phyloP scores from a whole-genome alignment of 2,888 invertebrate species.

The Drosophila demipolita region DNA sequence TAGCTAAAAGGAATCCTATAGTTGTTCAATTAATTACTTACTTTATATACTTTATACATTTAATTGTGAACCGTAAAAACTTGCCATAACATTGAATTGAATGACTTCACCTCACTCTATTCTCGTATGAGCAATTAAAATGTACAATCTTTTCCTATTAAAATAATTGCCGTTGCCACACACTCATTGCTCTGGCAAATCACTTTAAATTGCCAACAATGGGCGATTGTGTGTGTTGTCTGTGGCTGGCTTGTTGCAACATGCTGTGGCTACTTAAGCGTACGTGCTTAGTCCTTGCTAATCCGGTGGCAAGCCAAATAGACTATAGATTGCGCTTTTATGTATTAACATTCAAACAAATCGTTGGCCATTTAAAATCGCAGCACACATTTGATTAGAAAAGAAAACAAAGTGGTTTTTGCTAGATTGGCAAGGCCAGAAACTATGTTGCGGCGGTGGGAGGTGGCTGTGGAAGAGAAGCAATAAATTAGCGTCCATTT shows the following conservation, averaged over 20 bases:
- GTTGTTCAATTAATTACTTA: neutral
- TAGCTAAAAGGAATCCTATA: neutral
- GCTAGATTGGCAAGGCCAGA: slow-evolving; percentile 48
- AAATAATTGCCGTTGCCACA: neutral
- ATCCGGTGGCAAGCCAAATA: slow-evolving; percentile 54
- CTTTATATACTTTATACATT: neutral
- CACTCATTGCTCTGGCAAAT: slow-evolving; percentile 5
- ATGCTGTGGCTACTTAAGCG: slow-evolving; percentile 53
- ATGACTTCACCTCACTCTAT: neutral
- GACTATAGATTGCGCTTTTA: slow-evolving; percentile 75
- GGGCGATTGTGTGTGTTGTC: neutral
- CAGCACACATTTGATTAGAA: slow-evolving; percentile 49
- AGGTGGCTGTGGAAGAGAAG: neutral
- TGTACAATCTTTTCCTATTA: neutral
- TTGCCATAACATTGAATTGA: neutral
- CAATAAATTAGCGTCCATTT: slow-evolving; percentile 75
- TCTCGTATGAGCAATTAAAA: neutral
- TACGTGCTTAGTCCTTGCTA: slow-evolving; percentile 33
- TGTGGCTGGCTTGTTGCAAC: slow-evolving; percentile 21
- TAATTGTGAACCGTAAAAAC: neutral
- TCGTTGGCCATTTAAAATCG: slow-evolving; percentile 73
- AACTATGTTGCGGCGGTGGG: neutral
- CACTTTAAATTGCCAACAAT: slow-evolving; percentile 36
- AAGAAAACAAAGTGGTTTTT: slow-evolving; percentile 48
- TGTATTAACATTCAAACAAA: slow-evolving; percentile 73